Evolutionary conservation across 2,113 vertebrate genomes (phyloP).

Genomic region (Solenodon paradoxus): DNA sequence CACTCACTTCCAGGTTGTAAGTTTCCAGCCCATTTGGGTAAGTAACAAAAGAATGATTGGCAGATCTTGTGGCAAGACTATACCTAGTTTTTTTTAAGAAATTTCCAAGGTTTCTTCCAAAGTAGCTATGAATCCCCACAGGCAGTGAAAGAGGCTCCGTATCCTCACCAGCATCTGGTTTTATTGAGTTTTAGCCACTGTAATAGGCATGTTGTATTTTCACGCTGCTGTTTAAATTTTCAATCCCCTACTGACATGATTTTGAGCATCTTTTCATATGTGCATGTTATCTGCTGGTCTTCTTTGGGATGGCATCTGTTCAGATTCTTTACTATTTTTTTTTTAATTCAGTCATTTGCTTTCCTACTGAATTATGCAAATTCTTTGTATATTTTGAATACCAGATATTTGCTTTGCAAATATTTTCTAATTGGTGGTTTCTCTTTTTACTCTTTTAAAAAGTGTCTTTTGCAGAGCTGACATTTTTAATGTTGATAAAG

Average conservation of each 20-base stretch:
- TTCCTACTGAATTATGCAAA: too few relatives aligned
- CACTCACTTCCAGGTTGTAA: background rate
- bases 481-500: background rate
- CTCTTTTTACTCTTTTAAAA: background rate
- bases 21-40: background rate
- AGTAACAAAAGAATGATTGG: background rate
- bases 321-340: too few relatives aligned
- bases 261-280: background rate
- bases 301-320: background rate
- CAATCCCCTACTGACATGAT: background rate
- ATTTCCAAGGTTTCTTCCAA: too few relatives aligned
- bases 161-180: background rate
- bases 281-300: background rate
- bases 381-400: too few relatives aligned
- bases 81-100: background rate
- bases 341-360: too few relatives aligned
- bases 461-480: background rate
- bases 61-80: background rate
- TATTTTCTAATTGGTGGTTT: background rate
- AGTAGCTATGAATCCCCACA: background rate
- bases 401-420: background rate
- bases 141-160: background rate
- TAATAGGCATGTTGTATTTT: background rate
- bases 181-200: background rate
- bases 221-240: background rate